These are phyloP conservation scores for Drosophila mettleri DNA, from an alignment of 2,888 invertebrate genomes.

Conservation along the genomic window DNA sequence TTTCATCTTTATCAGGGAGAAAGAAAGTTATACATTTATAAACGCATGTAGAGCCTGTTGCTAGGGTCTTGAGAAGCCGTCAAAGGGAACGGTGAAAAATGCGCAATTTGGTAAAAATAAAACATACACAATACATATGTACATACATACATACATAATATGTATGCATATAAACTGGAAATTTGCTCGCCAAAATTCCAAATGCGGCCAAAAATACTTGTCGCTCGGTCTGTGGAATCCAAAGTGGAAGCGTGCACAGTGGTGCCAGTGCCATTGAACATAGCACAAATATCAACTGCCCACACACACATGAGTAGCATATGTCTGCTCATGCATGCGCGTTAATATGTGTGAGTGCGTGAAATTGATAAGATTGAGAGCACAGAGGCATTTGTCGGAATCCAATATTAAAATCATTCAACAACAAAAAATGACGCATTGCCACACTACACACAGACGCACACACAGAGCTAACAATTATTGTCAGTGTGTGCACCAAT, in stretches of 20 bases:
- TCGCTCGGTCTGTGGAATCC: conserved; percentile 23
- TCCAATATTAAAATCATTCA: conserved; percentile 30
- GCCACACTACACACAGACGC: conserved; percentile 4
- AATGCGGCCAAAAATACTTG: conserved; percentile 53
- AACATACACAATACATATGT: conserved; percentile 4
- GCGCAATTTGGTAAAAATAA: conserved; percentile 18
- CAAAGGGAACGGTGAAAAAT: conserved; percentile 47
- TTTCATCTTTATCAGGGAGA: conserved; percentile 54
- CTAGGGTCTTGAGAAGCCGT: conserved; percentile 21
- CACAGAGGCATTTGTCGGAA: not conserved
- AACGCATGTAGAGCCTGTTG: conserved; percentile 25
- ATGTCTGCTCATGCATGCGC: not conserved
- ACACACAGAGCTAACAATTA: not conserved
- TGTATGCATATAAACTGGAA: conserved; percentile 20
- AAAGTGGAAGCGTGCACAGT: conserved; percentile 37
- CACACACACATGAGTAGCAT: not conserved
- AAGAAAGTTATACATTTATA: conserved; percentile 19
- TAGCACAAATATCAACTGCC: not conserved
- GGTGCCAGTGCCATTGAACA: conserved; percentile 14
- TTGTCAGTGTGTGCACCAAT: conserved; percentile 12
- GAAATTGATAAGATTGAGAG: conserved; percentile 28
- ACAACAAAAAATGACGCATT: conserved; percentile 26
- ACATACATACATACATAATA: too few species aligned
- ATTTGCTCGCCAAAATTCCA: conserved; percentile 26
- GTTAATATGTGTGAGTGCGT: conserved; percentile 1